Evolutionary conservation across 1,140 invertebrate genomes (phyloP), one percentile per base, ranked within the genome.

Genomic region (Sinonovacula constricta): DNA sequence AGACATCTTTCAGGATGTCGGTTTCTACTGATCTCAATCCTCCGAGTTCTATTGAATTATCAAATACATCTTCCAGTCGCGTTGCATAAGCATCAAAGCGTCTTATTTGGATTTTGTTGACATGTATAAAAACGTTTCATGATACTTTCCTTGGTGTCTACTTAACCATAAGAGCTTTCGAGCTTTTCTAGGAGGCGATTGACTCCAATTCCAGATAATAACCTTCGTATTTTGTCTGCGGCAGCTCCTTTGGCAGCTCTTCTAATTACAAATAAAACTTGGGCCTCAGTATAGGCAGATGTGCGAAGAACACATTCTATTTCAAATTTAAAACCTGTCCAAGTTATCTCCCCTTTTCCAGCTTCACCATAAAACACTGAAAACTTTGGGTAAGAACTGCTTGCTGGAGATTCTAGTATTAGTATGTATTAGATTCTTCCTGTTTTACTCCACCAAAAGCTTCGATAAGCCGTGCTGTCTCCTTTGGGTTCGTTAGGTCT

Each of bases 91-190:
- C 14, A 26, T 62, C 69, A 18, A 71, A 54, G 14, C n/a, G 54
- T 28, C 33, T 71, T 56, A 36, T 31, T 34, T 14, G 36, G n/a
- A 3, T 49, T 45, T 30, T 71, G 69, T 36, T 71, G 2, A 49
- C 56, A 71, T 3, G 69, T 56, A 30, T 71, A 71, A n/a, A 71
- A 60, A 24, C 51, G 34, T 18, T 30, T 60, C 69, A 71, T 71
- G 1, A 71, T 51, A 30, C 54, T 60, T 51, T 71, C 69, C 24
- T 15, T 71, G 2, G 69, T 56, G 7, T 60, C 69, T 1, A 62
- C 57, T 24, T 14, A 26, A n/a, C 69, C 69, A 71, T 71, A 71
- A 28, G 31, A 28, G 33, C 69, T 71, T 26, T 71, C 69, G 2
- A 60, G n/a, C 36, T 71, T 71, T 2, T 60, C 36, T 62, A 71